Conservation (phyloP, 2,888 invertebrate species). For the Clunio marinus region DNA sequence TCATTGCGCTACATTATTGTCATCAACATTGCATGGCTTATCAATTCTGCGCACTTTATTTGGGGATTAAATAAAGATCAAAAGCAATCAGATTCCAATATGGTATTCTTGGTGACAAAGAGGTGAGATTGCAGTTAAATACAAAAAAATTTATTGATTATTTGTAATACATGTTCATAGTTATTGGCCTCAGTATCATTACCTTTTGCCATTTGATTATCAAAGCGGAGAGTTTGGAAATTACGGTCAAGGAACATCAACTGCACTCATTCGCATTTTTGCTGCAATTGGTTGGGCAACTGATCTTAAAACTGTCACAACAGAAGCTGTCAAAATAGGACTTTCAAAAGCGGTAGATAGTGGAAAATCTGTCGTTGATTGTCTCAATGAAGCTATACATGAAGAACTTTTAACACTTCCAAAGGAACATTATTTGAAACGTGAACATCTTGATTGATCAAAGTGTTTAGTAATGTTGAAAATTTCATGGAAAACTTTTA, state of each 20-base stretch:
- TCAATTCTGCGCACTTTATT: slow-evolving; percentile 67
- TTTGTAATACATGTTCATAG: slow-evolving; percentile 43
- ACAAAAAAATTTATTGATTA: not conserved
- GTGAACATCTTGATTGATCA: slow-evolving; percentile 44
- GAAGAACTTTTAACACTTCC: slow-evolving; percentile 50
- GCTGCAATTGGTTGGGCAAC: slow-evolving; percentile 64
- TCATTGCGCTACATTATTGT: slow-evolving; percentile 64
- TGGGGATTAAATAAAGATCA: slow-evolving; percentile 73
- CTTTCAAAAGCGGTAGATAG: slow-evolving; percentile 58
- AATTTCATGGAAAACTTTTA: not conserved
- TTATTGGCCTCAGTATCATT: slow-evolving; percentile 79
- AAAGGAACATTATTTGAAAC: slow-evolving; percentile 55
- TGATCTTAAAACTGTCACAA: slow-evolving; percentile 61
- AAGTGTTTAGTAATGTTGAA: no score
- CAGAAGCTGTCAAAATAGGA: slow-evolving; percentile 60
- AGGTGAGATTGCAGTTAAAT: slow-evolving; percentile 43
- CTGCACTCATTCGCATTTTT: slow-evolving; percentile 65
- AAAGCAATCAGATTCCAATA: slow-evolving; percentile 65
- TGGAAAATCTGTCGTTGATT: slow-evolving; percentile 56
- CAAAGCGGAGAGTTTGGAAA: slow-evolving; percentile 76
- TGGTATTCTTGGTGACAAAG: slow-evolving; percentile 69
- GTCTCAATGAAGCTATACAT: slow-evolving; percentile 54
- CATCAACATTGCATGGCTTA: slow-evolving; percentile 64
- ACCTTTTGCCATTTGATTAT: slow-evolving; percentile 72
- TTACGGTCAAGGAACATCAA: slow-evolving; percentile 64